Percentiles rank a stretch among this genome's conserved stretches.
Evolutionary conservation across 2,113 vertebrate genomes (phyloP).

Genomic region (Phalacrocorax pelagicus): DNA sequence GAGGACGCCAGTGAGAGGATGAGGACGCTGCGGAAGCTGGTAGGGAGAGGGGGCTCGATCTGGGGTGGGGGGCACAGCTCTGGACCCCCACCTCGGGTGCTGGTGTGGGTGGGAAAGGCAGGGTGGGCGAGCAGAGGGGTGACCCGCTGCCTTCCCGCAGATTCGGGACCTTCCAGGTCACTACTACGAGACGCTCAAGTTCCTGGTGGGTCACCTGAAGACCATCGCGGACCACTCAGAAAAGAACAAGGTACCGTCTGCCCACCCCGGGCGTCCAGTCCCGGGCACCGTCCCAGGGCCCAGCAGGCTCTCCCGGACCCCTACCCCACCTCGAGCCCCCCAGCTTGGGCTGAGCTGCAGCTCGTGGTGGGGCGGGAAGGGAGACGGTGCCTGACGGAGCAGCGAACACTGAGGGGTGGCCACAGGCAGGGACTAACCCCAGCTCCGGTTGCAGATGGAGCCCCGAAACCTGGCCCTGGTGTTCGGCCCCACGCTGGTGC

Average conservation of each 20-base stretch:
- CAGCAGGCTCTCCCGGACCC: neutral
- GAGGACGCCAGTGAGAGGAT: slow-evolving; percentile 88
- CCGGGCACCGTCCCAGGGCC: neutral
- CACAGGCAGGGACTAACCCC: neutral
- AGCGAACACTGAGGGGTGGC: rapidly evolving
- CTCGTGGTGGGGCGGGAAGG: neutral
- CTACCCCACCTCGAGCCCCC: neutral
- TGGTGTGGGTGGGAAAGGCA: neutral
- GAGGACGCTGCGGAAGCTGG: slow-evolving; percentile 92
- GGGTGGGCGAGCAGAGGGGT: neutral
- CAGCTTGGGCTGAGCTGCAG: neutral
- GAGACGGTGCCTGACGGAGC: neutral
- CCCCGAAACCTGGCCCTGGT: slow-evolving; percentile 95
- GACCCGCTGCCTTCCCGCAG: slow-evolving; percentile 46
- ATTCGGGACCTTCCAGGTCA: slow-evolving; percentile 92
- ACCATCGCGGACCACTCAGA: slow-evolving; percentile 91
- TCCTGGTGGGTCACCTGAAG: slow-evolving; percentile 91
- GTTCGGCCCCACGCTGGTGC: slow-evolving; percentile 92
- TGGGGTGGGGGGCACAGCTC: neutral
- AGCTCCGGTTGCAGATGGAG: slow-evolving; percentile 83
- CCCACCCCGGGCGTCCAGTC: rapidly evolving
- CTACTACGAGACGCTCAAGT: slow-evolving; percentile 95
- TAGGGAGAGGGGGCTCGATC: neutral
- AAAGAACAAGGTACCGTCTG: slow-evolving; percentile 87
- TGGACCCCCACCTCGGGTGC: rapidly evolving